Evolutionary conservation across 2,888 invertebrate genomes (phyloP).

Genomic region (Clitarchus hookeri): DNA sequence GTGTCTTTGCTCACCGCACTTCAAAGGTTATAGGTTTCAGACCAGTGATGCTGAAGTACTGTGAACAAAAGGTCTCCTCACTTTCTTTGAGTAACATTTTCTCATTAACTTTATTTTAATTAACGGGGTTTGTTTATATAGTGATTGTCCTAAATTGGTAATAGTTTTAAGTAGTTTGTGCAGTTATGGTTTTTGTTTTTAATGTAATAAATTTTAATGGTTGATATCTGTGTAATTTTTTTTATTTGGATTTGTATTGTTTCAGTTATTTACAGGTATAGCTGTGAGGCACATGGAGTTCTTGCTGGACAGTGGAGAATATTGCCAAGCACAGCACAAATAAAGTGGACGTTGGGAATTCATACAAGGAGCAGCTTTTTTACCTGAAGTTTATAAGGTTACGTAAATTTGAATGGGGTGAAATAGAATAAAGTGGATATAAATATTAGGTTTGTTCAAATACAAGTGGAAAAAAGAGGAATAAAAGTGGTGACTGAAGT

Average conservation of each 20-base stretch:
- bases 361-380: background rate
- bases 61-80: too few species aligned
- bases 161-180: too few species aligned
- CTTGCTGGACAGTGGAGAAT: conserved; percentile 97
- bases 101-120: too few species aligned
- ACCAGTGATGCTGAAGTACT: too few species aligned
- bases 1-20: too few species aligned
- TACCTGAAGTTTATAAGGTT: background rate
- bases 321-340: conserved; percentile 99
- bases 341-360: conserved; percentile 60
- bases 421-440: background rate
- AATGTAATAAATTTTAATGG: too few species aligned
- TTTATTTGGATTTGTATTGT: conserved; percentile 30
- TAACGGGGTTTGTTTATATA: too few species aligned
- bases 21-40: too few species aligned
- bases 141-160: too few species aligned
- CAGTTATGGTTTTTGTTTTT: too few species aligned
- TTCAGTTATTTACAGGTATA: conserved; percentile 40
- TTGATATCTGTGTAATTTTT: background rate
- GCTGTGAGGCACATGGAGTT: conserved; percentile 78
- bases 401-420: conserved; percentile 11
- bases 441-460: background rate
- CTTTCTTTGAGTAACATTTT: too few species aligned
- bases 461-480: background rate
- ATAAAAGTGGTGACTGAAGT: background rate